Percentiles rank a stretch among this genome's conserved stretches.
Conservation (phyloP, 1,140 invertebrate species). For the Plectrocnemia conspersa region DNA sequence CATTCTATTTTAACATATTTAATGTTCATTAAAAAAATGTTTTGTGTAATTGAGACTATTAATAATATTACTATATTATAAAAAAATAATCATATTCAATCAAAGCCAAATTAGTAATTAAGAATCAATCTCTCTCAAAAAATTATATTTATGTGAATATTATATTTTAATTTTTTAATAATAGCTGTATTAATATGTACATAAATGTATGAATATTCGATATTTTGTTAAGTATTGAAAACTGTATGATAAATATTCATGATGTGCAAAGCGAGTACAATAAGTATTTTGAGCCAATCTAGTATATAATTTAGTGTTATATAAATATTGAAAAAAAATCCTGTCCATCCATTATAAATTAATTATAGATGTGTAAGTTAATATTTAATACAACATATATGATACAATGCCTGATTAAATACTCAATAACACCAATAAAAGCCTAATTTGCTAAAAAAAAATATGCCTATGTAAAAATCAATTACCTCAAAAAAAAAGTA, state of each 20-base stretch:
- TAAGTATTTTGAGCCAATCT: conserved; percentile 12
- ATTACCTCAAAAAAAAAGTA: conserved; percentile 27
- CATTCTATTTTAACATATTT: too few species aligned
- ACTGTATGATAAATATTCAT: background rate
- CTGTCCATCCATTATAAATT: conserved; percentile 34
- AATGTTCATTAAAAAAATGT: too few species aligned
- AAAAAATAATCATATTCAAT: too few species aligned
- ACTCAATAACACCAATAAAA: conserved; percentile 32
- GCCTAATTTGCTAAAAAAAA: conserved; percentile 24
- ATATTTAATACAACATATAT: conserved; percentile 11
- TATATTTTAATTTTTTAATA: background rate
- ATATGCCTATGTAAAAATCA: conserved; percentile 22
- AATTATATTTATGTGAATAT: too few species aligned
- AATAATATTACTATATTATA: too few species aligned
- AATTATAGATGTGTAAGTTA: conserved; percentile 8
- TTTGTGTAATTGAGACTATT: too few species aligned
- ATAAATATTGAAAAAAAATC: conserved; percentile 28
- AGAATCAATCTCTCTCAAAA: too few species aligned
- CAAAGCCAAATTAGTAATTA: too few species aligned
- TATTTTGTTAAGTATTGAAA: too few species aligned
- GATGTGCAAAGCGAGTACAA: conserved; percentile 16
- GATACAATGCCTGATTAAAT: conserved; percentile 28
- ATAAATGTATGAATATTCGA: too few species aligned
- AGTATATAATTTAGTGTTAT: conserved; percentile 9
- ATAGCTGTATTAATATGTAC: background rate